Conservation (phyloP, 2,888 invertebrate species). For the Miltochrista miniata region DNA sequence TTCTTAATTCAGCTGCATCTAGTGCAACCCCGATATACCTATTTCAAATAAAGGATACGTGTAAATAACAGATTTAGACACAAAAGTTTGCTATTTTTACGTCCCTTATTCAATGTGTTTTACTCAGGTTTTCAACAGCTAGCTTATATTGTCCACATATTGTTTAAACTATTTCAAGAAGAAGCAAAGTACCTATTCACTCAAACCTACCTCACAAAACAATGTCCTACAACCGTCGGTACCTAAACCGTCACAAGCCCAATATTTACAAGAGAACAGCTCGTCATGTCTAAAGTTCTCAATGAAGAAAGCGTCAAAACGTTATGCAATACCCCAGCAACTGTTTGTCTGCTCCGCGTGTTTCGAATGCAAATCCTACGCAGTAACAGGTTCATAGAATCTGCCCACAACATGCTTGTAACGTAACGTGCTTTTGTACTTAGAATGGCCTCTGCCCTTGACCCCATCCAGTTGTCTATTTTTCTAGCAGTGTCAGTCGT, state of each 20-base stretch:
- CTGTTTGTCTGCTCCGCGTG: conserved; percentile 16
- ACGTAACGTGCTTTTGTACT: background rate
- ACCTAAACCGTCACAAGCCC: too few species aligned
- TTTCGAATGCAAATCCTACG: conserved; percentile 29
- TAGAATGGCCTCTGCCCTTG: background rate
- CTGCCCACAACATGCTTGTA: background rate
- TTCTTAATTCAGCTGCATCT: too few species aligned
- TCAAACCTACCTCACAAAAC: background rate
- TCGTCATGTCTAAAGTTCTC: conserved; percentile 20
- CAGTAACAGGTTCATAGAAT: conserved; percentile 1
- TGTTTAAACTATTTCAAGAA: conserved; percentile 2
- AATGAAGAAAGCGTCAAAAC: conserved; percentile 37
- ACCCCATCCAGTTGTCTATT: background rate
- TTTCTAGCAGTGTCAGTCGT: background rate
- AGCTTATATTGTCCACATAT: too few species aligned
- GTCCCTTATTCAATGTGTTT: too few species aligned
- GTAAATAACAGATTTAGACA: too few species aligned
- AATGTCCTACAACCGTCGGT: too few species aligned
- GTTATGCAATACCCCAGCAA: conserved; percentile 33
- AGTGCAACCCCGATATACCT: too few species aligned
- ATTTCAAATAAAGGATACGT: too few species aligned
- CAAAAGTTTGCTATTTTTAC: too few species aligned
- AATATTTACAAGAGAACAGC: conserved; percentile 29
- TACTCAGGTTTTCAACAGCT: too few species aligned
- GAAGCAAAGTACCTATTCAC: background rate